Base-by-base conservation (phyloP, 2,888 invertebrate genomes). In the Nomada fabriciana region DNA sequence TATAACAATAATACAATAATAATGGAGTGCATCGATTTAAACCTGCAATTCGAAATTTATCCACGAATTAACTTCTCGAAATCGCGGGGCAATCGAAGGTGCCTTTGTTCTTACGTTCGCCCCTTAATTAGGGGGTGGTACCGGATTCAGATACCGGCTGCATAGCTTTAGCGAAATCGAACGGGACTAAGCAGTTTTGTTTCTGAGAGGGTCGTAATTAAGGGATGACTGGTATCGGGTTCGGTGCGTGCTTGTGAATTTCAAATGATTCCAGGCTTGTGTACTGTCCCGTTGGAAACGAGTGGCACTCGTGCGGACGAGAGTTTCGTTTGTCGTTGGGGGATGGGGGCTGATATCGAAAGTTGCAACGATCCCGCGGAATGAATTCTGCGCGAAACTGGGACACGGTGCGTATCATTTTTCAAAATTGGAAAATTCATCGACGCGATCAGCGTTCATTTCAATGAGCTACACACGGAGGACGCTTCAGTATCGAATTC, bases 171-270 rank as follows among this genome's bases (percentile, higher is more conserved):
- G 50, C 36, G 60, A 61, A 36, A 50, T 71, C 59, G 47, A 60
- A 50, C 25, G 50, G 23, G 53, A 65, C 18, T 23, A 47, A 65
- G 73, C 23, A 65, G 57, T 57, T 57, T 36, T 57, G 60, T 50
- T 29, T 47, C 18, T 18, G 29, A 57, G 20, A 52, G 13, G 7
- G 29, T 18, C 11, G 20, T 57, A 73, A 73, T 73, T 73, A 57
- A 36, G 64, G 18, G 25, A 47, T 15, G 20, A 3, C 18, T 15
- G 69, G 18, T 57, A 73, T 65, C 64, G 47, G 11, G 57, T 47
- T 73, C 47, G 20, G 11, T 47, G 18, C 29, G 47, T 65, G 20
- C 64, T 73, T 36, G 61, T 73, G 63, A 64, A 64, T 72, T 72
- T 55, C 43, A 55, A 64, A 63, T 55, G 63, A 64, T 64, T 11